Evolutionary conservation across 2,888 invertebrate genomes (phyloP).

Genomic region (Elmis aenea): DNA sequence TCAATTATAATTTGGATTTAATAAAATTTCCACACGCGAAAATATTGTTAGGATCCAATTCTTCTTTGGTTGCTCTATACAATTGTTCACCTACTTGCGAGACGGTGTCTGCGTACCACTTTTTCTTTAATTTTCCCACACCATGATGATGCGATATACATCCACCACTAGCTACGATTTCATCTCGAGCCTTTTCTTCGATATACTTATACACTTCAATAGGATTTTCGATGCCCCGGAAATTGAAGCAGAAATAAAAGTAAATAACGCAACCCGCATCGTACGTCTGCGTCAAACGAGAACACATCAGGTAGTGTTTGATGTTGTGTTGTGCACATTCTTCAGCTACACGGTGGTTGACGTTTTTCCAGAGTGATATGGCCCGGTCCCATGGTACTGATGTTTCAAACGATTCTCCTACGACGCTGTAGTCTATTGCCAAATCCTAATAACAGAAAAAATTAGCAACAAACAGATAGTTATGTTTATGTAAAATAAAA

Average conservation of each 20-base stretch:
- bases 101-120: constrained; percentile 82
- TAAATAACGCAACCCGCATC: constrained; percentile 97
- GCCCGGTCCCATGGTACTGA: constrained; percentile 96
- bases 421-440: constrained; percentile 78
- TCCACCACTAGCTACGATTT: constrained; percentile 85
- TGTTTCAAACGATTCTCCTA: constrained; percentile 97
- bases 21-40: constrained; percentile 85
- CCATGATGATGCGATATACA: constrained; percentile 97
- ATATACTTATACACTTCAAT: constrained; percentile 78
- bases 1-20: constrained; percentile 35
- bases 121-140: constrained; percentile 85
- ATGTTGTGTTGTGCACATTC: constrained; percentile 61
- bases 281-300: constrained; percentile 92
- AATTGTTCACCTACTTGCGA: constrained; percentile 75
- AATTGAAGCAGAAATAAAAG: constrained; percentile 45
- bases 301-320: constrained; percentile 63
- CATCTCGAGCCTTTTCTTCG: constrained; percentile 83
- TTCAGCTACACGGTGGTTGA: constrained; percentile 70
- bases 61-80: constrained; percentile 75
- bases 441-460: constrained; percentile 78
- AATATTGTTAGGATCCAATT: constrained; percentile 90
- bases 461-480: too few relatives aligned
- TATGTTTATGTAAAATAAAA: too few relatives aligned
- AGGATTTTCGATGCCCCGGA: constrained; percentile 69
- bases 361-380: constrained; percentile 77